Percentiles rank a stretch among this genome's conserved stretches.
Conservation (phyloP, 2,113 vertebrate species). For the Lamprologus lemairii region DNA sequence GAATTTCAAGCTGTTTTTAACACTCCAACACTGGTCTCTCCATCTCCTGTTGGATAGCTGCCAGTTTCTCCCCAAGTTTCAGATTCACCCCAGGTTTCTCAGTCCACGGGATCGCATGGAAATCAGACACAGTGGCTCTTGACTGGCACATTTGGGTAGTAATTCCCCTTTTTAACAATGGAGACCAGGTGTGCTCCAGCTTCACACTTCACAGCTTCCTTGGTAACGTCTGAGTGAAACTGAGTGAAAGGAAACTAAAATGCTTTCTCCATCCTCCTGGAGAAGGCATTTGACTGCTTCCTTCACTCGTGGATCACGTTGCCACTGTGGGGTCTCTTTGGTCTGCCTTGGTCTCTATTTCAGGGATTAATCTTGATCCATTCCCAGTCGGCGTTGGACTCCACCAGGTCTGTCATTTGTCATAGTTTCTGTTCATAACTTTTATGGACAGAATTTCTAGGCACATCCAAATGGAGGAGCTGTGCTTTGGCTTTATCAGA, state of each 20-base stretch:
- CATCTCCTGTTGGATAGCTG: rapidly evolving
- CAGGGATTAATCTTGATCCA: neutral
- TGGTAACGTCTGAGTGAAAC: neutral
- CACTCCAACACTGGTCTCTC: rapidly evolving
- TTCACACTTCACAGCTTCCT: neutral
- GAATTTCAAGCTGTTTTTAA: too few species aligned
- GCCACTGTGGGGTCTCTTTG: neutral
- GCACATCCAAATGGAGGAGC: neutral
- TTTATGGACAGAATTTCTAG: neutral
- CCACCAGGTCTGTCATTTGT: neutral
- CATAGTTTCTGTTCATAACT: neutral
- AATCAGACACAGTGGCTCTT: neutral
- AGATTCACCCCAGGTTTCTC: neutral
- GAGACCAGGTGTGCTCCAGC: neutral
- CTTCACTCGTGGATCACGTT: neutral
- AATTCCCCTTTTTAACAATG: neutral
- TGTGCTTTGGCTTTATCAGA: neutral
- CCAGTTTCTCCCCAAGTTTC: too few species aligned
- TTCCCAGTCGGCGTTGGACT: neutral
- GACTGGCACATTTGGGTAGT: neutral
- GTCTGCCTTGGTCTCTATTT: neutral
- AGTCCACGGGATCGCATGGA: neutral
- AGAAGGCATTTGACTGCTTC: neutral
- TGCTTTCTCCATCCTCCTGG: rapidly evolving
- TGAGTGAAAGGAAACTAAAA: neutral